Evolutionary conservation across 2,113 vertebrate genomes (phyloP).

Genomic region (Tapirus terrestris): DNA sequence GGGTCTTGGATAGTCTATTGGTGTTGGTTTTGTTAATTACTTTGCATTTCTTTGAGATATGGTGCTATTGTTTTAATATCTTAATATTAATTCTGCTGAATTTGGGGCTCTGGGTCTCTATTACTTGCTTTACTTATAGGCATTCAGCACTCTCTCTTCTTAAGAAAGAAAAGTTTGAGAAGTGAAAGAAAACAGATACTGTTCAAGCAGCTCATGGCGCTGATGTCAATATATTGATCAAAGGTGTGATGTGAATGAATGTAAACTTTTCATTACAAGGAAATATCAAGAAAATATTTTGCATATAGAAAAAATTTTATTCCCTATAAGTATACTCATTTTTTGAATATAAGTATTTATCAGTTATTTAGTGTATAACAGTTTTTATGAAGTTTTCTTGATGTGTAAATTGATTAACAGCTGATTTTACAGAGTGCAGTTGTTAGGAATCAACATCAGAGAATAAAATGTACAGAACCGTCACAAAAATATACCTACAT

Average conservation of each 20-base stretch:
- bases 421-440: neutral
- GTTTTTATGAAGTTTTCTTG: neutral
- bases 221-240: neutral
- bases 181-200: neutral
- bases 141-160: neutral
- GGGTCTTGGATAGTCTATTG: neutral
- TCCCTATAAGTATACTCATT: neutral
- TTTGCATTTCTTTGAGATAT: neutral
- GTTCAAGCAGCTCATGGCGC: fast-evolving
- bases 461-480: neutral
- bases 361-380: neutral
- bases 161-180: neutral
- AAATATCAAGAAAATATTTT: neutral
- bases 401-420: neutral
- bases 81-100: neutral
- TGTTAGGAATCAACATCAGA: neutral
- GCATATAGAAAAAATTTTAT: neutral
- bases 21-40: neutral
- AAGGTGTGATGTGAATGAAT: neutral
- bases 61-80: neutral
- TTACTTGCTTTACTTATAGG: neutral
- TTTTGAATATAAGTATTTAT: neutral
- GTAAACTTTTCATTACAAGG: neutral
- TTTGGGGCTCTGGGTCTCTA: neutral
- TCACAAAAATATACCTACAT: neutral